These are phyloP conservation scores for Brachyhypopomus gauderio DNA, from an alignment of 2,113 vertebrate species.

Conservation along the genomic window DNA sequence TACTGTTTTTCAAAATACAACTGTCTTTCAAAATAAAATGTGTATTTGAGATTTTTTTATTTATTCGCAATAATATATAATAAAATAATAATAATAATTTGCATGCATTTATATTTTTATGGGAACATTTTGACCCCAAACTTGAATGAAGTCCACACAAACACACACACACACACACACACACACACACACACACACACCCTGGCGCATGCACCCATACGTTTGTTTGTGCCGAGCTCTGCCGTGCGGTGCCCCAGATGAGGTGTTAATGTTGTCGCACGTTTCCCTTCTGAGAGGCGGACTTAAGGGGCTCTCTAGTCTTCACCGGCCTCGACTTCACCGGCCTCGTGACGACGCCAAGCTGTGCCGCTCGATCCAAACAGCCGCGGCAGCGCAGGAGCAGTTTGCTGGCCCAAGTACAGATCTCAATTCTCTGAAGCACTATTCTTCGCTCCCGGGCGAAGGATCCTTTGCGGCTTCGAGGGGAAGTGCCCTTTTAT, in stretches of 20 bases:
- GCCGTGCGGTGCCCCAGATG: background rate
- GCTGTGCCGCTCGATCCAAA: conserved; percentile 15
- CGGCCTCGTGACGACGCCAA: conserved; percentile 11
- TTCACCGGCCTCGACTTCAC: background rate
- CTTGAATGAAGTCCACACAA: background rate
- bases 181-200: background rate
- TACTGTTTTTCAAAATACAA: no score
- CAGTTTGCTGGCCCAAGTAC: background rate
- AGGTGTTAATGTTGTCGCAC: conserved; percentile 6
- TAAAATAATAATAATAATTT: background rate
- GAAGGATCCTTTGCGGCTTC: background rate
- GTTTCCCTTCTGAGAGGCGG: background rate
- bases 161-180: no score
- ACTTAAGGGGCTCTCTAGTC: conserved; percentile 8
- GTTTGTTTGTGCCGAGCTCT: background rate
- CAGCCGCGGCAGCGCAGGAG: background rate
- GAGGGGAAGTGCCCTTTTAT: background rate
- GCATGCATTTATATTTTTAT: background rate
- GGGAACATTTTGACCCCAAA: no score
- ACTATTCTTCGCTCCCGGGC: background rate
- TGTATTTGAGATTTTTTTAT: no score
- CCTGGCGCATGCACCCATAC: no score
- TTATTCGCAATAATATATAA: background rate
- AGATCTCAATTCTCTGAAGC: background rate
- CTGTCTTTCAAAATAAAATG: no score